Percentiles rank a stretch among this genome's conserved stretches.
Evolutionary conservation across 2,888 invertebrate genomes (phyloP).

Genomic region (Scelioninae gen. 1): DNA sequence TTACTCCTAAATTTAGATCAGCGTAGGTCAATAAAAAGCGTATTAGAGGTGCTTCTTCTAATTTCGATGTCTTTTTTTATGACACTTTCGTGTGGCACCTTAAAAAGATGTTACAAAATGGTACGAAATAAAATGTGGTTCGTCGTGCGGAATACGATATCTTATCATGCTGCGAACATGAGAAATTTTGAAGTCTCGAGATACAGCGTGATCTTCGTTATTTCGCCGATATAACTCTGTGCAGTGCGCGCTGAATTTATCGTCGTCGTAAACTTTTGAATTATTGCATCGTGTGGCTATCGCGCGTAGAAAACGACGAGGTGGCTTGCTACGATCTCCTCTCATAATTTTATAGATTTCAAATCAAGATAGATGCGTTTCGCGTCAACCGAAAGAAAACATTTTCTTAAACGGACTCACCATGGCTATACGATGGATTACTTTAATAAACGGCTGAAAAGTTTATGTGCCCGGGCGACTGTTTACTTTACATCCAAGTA

Average conservation of each 20-base stretch:
- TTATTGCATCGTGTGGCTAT: constrained; percentile 71
- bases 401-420: constrained; percentile 6
- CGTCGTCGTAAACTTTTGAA: constrained; percentile 77
- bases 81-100: constrained; percentile 41
- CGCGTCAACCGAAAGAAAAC: constrained; percentile 38
- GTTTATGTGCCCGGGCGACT: not conserved
- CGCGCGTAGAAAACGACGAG: constrained; percentile 68
- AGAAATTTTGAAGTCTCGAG: constrained; percentile 67
- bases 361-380: constrained; percentile 71
- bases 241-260: constrained; percentile 73
- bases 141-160: constrained; percentile 65
- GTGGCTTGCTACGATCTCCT: constrained; percentile 63
- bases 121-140: constrained; percentile 53
- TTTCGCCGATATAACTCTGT: constrained; percentile 71
- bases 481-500: constrained; percentile 20
- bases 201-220: constrained; percentile 67
- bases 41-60: constrained; percentile 44
- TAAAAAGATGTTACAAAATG: constrained; percentile 56
- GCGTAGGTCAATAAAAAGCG: constrained; percentile 37
- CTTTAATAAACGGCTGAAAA: constrained; percentile 15
- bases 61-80: constrained; percentile 52
- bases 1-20: constrained; percentile 45
- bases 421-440: constrained; percentile 14
- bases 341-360: constrained; percentile 76
- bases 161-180: constrained; percentile 68